phyloP scores from a whole-genome alignment of 2,888 invertebrate genomes.

The Apantesis nais region DNA sequence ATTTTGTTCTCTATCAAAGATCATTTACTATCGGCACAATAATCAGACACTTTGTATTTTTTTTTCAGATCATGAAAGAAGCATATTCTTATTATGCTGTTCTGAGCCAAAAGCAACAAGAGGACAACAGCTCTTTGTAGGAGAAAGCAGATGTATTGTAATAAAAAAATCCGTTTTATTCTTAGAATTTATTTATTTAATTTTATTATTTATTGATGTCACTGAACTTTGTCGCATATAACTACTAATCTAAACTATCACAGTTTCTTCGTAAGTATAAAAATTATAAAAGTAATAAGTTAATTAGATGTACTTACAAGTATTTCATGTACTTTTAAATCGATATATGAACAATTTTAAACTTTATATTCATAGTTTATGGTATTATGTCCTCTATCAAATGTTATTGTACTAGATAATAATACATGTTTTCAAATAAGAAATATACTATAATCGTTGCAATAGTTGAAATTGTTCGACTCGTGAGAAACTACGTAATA shows the following conservation, averaged over 20 bases:
- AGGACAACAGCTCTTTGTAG: background rate
- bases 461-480: background rate
- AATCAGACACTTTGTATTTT: conserved; percentile 12
- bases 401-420: background rate
- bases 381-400: background rate
- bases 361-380: background rate
- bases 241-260: conserved; percentile 77
- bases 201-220: conserved; percentile 44
- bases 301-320: conserved; percentile 48
- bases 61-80: conserved; percentile 72
- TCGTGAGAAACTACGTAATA: background rate
- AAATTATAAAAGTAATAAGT: conserved; percentile 66
- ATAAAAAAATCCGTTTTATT: conserved; percentile 10
- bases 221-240: conserved; percentile 52
- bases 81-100: conserved; percentile 50
- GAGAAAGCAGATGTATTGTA: conserved; percentile 1
- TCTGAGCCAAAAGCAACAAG: conserved; percentile 43
- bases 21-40: background rate
- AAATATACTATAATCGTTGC: background rate
- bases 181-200: conserved; percentile 53
- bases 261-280: conserved; percentile 71
- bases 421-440: background rate
- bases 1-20: too few relatives aligned
- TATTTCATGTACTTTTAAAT: conserved; percentile 31
- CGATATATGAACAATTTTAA: conserved; percentile 29